These are phyloP conservation scores for Ctenopoma multispine DNA, from an alignment of 2,797 vertebrate species.

Conservation along the genomic window DNA sequence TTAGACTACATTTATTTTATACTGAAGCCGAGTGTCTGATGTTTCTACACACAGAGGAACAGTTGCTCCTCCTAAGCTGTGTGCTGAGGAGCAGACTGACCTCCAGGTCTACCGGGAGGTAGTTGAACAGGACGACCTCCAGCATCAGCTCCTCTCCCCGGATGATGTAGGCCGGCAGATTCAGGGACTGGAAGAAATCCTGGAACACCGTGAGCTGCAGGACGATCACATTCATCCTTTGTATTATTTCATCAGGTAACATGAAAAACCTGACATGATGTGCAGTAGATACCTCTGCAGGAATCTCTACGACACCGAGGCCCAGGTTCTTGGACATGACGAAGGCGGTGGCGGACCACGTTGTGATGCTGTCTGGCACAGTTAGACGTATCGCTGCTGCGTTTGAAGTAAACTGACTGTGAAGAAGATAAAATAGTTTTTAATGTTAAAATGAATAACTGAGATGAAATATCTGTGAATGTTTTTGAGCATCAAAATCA, in stretches of 20 bases:
- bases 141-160: slow-evolving; percentile 91
- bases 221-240: neutral
- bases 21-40: too few species aligned
- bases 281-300: slow-evolving; percentile 82
- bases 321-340: slow-evolving; percentile 89
- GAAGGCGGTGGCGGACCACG: slow-evolving; percentile 91
- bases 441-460: neutral
- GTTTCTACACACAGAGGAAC: too few species aligned
- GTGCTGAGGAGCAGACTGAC: slow-evolving; percentile 68
- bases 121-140: slow-evolving; percentile 92
- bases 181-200: slow-evolving; percentile 90
- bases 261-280: neutral
- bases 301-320: slow-evolving; percentile 82
- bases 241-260: neutral
- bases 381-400: slow-evolving; percentile 70
- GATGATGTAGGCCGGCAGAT: slow-evolving; percentile 88
- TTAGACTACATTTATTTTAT: too few species aligned
- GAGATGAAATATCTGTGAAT: too few species aligned
- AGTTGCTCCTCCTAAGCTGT: neutral
- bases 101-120: slow-evolving; percentile 83
- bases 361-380: slow-evolving; percentile 92
- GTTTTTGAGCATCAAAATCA: too few species aligned
- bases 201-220: slow-evolving; percentile 89
- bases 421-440: rapidly evolving
- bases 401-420: slow-evolving; percentile 78